Base-by-base conservation (phyloP, 2,888 invertebrate genomes). In the Timema podura region DNA sequence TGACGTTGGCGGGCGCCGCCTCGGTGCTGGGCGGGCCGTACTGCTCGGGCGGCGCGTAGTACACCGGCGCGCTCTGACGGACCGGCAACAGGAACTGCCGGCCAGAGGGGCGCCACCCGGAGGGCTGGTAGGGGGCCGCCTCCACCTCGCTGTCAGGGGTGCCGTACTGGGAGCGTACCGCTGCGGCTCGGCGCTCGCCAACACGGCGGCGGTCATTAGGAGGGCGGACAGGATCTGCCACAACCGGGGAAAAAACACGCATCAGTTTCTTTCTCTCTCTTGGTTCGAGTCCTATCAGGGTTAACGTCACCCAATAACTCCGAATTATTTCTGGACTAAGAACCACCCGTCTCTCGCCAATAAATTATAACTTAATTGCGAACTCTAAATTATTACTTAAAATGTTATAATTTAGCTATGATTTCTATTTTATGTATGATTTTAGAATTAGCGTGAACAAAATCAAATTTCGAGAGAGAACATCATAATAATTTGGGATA, bases 51-150 rank as follows among this genome's bases (percentile, higher is more conserved):
- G 73, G 71, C 48, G 65, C 71, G 44, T 67, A 66, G 67, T 71
- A 70, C 11, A 48, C 51, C 9, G 51, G 49, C 46, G 64, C 64
- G 54, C 51, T 46, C 61, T 57, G 66, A 3, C 73, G 57, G 7
- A 48, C 45, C 9, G 83, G 83, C 13, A 83, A 71, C 46, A 77
- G 75, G 65, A 83, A 81, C 5, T 79, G 77, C 44, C 77, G 76
- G 13, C 79, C 80, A 45, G 77, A 76, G 11, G 83, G 83, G 49
- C 79, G 80, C 81, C 81, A 83, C 9, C 82, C 82, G 6, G 81
- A 76, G 3, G 83, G 76, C 1, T 80, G 78, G 76, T 83, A 83
- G 2, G 82, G 80, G 7, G 70, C 70, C 16, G n/a, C 64, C 44
- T 66, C 68, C 0, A 74, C 78, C 54, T 73, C 65, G 13, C 78